These are phyloP conservation scores for Heteromormyrus szaboi DNA, from an alignment of 2,797 vertebrate genomes.

Conservation along the genomic window DNA sequence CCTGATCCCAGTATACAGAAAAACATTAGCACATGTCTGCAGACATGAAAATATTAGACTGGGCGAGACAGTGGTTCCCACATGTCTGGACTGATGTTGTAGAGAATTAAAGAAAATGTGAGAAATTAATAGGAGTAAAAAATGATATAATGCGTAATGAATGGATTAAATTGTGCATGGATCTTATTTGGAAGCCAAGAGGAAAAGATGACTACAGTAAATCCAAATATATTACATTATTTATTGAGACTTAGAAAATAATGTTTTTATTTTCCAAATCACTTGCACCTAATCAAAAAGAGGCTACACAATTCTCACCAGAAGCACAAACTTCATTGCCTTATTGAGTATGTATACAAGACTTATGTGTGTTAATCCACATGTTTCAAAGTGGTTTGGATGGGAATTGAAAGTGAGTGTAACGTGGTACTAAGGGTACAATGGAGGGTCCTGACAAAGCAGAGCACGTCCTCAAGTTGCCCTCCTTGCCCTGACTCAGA, in stretches of 20 bases:
- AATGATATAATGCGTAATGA: not conserved
- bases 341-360: not conserved
- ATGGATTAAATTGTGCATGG: not conserved
- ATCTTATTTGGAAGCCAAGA: not conserved
- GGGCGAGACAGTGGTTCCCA: not conserved
- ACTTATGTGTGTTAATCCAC: not conserved
- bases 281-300: not conserved
- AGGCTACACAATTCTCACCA: not conserved
- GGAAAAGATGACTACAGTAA: not conserved
- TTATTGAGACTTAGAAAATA: slow-evolving; percentile 28
- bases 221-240: slow-evolving; percentile 22
- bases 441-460: not conserved
- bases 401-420: not conserved
- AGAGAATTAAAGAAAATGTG: not conserved
- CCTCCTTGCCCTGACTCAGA: not conserved
- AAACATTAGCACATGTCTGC: slow-evolving; percentile 71
- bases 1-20: slow-evolving; percentile 47
- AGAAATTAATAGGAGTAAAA: not conserved
- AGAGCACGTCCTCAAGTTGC: not conserved
- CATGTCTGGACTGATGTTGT: not conserved
- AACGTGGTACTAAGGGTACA: not conserved
- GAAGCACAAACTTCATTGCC: not conserved
- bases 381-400: not conserved
- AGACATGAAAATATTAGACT: slow-evolving; percentile 44
- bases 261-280: slow-evolving; percentile 3